Base-by-base conservation (phyloP, 2,113 vertebrate genomes). In the Sterna hirundo region DNA sequence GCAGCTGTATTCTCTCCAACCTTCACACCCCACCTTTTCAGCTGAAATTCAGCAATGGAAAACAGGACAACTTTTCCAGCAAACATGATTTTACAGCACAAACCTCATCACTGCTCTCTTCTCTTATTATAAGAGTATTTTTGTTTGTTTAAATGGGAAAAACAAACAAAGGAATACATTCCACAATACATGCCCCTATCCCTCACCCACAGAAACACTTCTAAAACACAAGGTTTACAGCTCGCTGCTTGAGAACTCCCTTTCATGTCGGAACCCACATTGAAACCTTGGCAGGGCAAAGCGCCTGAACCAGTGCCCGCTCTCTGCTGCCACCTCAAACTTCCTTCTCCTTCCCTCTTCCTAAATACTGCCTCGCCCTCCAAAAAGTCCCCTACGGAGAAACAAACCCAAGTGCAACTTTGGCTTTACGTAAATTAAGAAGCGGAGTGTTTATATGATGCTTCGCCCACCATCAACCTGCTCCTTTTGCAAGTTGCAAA, bases 271-370 rank as follows among this genome's bases (percentile, higher is more conserved):
- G 62, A 58, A 42, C 34, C 77, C 91, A 82, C 40, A 51, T 0
- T 27, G 83, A 90, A 91, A 51, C 34, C 40, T 58, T 40, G 58
- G 81, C 86, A 90, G 54, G 46, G 68, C 84, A 80, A 58, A 89
- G 49, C 0, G 0, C 44, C 83, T 58, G 66, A 95, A 64, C 65
- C 69, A 19, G 32, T 4, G 29, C 81, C 93, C 12, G 1, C 42
- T 55, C 75, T 47, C 57, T 57, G 77, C 61, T 71, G 44, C n/a
- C 75, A 60, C 75, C 84, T 71, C 70, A 89, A 80, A 83, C 61
- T 88, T 90, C 88, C 81, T 91, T 38, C 72, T 90, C 81, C 70
- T 89, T 64, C 83, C 91, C 81, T 77, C 68, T 95, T 77, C 71
- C 80, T 52, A 90, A 90, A 92, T 5, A 80, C n/a, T 61, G 71